A percentile compares a stretch with the other conserved stretches of the same genome.
Conservation (phyloP, 2,113 vertebrate species). For the Notechis scutatus region DNA sequence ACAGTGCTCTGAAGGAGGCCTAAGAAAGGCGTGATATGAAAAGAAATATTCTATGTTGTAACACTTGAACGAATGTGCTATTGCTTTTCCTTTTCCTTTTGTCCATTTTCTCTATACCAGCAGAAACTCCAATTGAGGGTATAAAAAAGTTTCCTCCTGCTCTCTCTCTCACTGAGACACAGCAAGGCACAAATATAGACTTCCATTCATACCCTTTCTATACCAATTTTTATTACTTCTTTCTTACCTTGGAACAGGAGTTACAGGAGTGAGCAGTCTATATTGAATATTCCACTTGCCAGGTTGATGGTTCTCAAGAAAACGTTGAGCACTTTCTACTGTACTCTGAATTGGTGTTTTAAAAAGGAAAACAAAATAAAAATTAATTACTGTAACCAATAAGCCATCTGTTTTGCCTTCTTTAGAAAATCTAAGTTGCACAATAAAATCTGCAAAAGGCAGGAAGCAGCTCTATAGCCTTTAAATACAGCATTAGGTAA, state of each 20-base stretch:
- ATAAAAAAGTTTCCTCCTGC: neutral
- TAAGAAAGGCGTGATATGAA: neutral
- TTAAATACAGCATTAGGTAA: neutral
- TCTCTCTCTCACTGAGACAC: neutral
- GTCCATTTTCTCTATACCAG: neutral
- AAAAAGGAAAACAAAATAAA: neutral
- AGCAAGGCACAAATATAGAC: neutral
- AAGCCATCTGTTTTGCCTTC: neutral
- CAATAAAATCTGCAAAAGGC: neutral
- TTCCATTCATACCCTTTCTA: neutral
- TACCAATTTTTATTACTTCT: neutral
- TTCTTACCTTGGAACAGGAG: slow-evolving; percentile 88
- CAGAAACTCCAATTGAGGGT: neutral
- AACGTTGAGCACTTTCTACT: slow-evolving; percentile 86
- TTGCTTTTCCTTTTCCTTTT: neutral
- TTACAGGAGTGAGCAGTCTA: slow-evolving; percentile 76
- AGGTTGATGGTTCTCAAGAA: slow-evolving; percentile 78
- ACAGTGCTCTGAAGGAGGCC: neutral
- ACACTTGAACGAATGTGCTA: neutral
- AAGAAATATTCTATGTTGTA: neutral
- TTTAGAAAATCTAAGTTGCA: neutral
- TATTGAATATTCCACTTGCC: slow-evolving; percentile 88
- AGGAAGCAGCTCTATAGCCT: neutral
- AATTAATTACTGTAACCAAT: neutral
- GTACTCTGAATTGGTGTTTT: slow-evolving; percentile 80